phyloP scores from a whole-genome alignment of 2,113 vertebrate genomes.

The Bostrychus sinensis region DNA sequence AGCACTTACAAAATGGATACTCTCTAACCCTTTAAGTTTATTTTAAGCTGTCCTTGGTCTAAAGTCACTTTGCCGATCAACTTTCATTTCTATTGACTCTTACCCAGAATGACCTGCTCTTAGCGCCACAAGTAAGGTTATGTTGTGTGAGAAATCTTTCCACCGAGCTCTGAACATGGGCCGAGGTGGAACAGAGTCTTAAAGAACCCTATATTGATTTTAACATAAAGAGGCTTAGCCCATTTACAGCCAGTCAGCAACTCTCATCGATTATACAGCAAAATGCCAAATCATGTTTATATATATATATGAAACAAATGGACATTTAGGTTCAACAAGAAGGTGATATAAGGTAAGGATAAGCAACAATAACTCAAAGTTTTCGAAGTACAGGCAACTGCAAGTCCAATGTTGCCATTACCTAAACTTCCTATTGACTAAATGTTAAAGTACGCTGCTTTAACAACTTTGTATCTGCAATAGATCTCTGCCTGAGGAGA shows the following conservation, averaged over 20 bases:
- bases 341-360: neutral
- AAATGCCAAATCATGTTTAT: neutral
- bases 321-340: neutral
- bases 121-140: too few relatives aligned
- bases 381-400: neutral
- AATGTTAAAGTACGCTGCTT: neutral
- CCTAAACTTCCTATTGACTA: neutral
- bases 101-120: neutral
- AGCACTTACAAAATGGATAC: neutral
- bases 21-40: neutral
- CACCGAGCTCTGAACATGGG: too few relatives aligned
- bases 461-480: neutral
- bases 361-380: neutral
- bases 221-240: neutral
- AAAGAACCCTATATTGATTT: neutral
- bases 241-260: neutral
- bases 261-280: neutral
- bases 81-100: neutral
- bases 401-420: neutral
- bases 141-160: neutral
- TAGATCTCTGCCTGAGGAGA: neutral
- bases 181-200: neutral
- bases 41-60: neutral
- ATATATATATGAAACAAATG: neutral
- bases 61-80: neutral